These are phyloP conservation scores for Brachionus plicatilis DNA, from an alignment of 1,140 invertebrate species.

Conservation along the genomic window DNA sequence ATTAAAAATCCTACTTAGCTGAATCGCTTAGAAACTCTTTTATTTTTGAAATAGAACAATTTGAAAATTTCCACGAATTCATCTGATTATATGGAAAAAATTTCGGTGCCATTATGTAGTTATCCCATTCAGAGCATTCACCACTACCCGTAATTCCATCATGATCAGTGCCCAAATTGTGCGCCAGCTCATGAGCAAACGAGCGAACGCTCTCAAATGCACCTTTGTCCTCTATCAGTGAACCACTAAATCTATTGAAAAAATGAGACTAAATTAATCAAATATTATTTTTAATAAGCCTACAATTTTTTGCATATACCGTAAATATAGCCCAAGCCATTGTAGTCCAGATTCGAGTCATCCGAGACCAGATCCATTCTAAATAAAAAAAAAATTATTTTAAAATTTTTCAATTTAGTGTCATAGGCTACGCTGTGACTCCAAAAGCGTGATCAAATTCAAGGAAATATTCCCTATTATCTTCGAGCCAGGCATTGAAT, in stretches of 20 bases:
- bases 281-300: not conserved
- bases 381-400: not conserved
- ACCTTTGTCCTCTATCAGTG: not conserved
- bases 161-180: constrained; percentile 14
- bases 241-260: constrained; percentile 6
- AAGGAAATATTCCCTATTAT: not conserved
- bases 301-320: constrained; percentile 30
- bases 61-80: constrained; percentile 14
- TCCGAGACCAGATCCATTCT: not conserved
- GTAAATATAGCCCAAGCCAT: constrained; percentile 22
- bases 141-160: not conserved
- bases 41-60: not conserved
- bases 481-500: not conserved
- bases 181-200: constrained; percentile 16
- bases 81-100: constrained; percentile 17
- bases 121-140: constrained; percentile 9
- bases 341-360: not conserved
- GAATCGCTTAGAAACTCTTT: not conserved
- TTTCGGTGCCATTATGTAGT: constrained; percentile 19
- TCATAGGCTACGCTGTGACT: not conserved
- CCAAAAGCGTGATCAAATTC: constrained; percentile 21
- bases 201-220: constrained; percentile 23
- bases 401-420: not conserved
- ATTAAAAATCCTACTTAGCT: not conserved
- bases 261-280: not conserved